Evolutionary conservation across 1,140 invertebrate species (phyloP).

Genomic region (Sogatella furcifera): DNA sequence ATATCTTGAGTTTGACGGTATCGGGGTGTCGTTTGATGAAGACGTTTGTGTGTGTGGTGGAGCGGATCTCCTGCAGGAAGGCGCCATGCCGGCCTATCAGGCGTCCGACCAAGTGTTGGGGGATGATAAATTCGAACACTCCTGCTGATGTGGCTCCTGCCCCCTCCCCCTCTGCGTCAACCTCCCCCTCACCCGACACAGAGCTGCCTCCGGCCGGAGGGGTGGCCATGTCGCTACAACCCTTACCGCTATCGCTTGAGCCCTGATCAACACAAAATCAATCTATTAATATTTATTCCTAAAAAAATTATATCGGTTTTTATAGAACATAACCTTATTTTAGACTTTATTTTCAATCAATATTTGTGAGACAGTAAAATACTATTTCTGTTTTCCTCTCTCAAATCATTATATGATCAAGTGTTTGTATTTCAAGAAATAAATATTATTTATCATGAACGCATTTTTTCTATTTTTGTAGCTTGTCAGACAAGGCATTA

Average conservation of each 20-base stretch:
- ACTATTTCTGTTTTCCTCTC: too few species aligned
- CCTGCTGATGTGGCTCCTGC: constrained; percentile 8
- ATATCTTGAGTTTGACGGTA: constrained; percentile 63
- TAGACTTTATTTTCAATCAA: too few species aligned
- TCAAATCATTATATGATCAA: too few species aligned
- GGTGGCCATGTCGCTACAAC: constrained; percentile 52
- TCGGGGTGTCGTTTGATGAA: constrained; percentile 62
- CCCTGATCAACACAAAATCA: constrained; percentile 39
- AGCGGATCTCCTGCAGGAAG: constrained; percentile 71
- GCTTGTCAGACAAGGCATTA: too few species aligned
- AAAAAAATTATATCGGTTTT: too few species aligned
- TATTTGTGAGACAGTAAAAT: too few species aligned
- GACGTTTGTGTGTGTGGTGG: constrained; percentile 63
- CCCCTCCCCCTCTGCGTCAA: constrained; percentile 18
- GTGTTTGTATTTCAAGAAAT: too few species aligned
- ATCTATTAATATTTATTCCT: too few species aligned
- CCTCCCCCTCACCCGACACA: constrained; percentile 21
- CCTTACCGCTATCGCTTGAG: constrained; percentile 65
- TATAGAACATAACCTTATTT: too few species aligned
- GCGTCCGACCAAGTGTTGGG: constrained; percentile 57
- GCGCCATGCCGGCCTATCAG: constrained; percentile 76
- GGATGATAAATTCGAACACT: constrained; percentile 23
- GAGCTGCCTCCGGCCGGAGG: constrained; percentile 34
- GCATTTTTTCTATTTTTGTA: too few species aligned
- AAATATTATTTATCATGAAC: too few species aligned